Percentiles rank a stretch among this genome's conserved stretches.
Conservation (phyloP, 1,140 invertebrate species). For the Drosophila auraria region DNA sequence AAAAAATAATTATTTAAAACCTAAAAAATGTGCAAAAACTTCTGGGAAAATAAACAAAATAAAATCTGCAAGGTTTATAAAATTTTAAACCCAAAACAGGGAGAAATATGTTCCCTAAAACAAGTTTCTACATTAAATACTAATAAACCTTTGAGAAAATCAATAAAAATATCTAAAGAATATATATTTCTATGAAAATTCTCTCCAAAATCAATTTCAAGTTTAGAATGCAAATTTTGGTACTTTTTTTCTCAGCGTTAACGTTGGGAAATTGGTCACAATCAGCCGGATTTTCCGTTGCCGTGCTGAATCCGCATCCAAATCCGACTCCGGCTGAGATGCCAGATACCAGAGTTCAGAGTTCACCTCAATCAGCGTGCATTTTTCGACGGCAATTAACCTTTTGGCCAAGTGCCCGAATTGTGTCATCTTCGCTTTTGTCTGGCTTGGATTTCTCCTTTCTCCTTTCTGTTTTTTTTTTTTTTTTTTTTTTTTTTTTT, state of each 20-base stretch:
- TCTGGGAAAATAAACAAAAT: no score
- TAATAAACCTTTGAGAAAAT: neutral
- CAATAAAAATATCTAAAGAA: neutral
- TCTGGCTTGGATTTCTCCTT: constrained; percentile 10
- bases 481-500: no score
- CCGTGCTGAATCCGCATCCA: neutral
- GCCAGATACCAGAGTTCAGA: constrained; percentile 8
- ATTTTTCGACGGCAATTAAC: constrained; percentile 58
- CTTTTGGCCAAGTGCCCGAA: constrained; percentile 58
- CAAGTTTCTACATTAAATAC: neutral
- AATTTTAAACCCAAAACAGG: no score
- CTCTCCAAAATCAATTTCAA: neutral
- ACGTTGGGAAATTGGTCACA: neutral
- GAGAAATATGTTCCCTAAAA: neutral
- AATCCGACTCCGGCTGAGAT: constrained; percentile 10
- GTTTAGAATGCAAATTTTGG: neutral
- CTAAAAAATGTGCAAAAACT: no score
- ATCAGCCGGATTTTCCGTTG: constrained; percentile 5
- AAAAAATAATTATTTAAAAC: neutral
- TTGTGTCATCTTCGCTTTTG: constrained; percentile 42
- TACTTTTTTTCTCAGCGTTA: neutral
- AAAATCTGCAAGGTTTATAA: no score
- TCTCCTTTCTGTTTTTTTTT: neutral
- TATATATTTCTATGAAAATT: neutral
- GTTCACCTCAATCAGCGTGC: constrained; percentile 30